Evolutionary conservation across 2,888 invertebrate genomes (phyloP), one percentile per base, ranked within the genome.

Genomic region (Halictus ligatus): DNA sequence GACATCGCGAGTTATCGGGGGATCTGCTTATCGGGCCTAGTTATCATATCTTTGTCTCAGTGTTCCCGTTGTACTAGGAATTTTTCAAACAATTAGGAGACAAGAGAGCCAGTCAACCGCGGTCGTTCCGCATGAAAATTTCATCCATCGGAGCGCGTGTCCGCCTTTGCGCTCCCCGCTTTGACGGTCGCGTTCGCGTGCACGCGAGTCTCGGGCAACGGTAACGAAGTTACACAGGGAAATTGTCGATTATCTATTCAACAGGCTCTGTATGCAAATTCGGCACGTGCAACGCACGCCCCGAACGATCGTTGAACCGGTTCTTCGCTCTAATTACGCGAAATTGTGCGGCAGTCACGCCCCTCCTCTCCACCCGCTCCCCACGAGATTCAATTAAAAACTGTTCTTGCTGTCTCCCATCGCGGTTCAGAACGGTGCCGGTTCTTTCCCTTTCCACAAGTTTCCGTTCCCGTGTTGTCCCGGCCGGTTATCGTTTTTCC

Each of bases 201-300:
- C 40, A 77, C 43, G 54, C n/a, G 58, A 85, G 80, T 80, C 73
- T 25, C 72, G 48, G n/a, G 76, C 78, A 76, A 76, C 64, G 29
- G 40, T 86, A 86, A 85, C 67, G 58, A 82, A 35, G 67, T 85
- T 85, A 71, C 75, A 43, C 25, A 25, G 48, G 72, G 77, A 82
- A 80, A 86, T 82, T 80, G 48, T 86, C 43, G 50, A 75, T 80
- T 84, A 64, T 43, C 78, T 60, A 74, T 79, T 81, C 86, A 86
- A 86, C 86, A 79, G 86, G 76, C 86, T 75, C 69, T 79, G 74
- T 71, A 77, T 80, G 86, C 69, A 86, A 85, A 86, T 85, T 85
- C 46, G 78, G 69, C 77, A 75, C 85, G 75, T 75, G 86, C 40
- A 48, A 46, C n/a, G 71, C 15, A 46, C 18, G 71, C 13, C 35